A percentile compares a stretch with the other conserved stretches of the same genome.
phyloP scores from a whole-genome alignment of 2,113 vertebrate species.

The Actenoides lindsayi region DNA sequence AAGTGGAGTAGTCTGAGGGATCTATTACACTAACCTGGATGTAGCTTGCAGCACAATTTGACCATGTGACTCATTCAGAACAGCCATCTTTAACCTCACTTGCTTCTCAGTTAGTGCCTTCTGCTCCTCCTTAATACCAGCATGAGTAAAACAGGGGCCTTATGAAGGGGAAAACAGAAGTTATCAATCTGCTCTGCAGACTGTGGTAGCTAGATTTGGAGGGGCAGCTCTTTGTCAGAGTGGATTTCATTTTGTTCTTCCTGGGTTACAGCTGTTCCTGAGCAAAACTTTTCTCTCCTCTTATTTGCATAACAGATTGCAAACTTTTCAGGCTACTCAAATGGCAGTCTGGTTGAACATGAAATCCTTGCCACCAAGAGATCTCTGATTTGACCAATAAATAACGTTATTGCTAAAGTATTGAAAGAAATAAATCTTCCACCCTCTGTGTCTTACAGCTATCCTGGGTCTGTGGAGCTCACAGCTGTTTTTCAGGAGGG shows the following conservation, averaged over 20 bases:
- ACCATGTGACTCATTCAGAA: background rate
- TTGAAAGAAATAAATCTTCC: slow-evolving; percentile 23
- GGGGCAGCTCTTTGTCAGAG: background rate
- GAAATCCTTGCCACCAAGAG: background rate
- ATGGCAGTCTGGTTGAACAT: background rate
- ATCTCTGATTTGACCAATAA: background rate
- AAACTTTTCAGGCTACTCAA: background rate
- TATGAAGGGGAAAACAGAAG: background rate
- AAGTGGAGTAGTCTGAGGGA: background rate
- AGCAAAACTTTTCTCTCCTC: background rate
- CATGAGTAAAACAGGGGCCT: background rate
- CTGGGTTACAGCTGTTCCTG: background rate
- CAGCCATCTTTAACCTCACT: background rate
- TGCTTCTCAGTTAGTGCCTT: background rate
- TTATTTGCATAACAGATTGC: background rate
- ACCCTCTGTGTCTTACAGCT: background rate
- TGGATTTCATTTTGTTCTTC: slow-evolving; percentile 4
- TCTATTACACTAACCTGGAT: background rate
- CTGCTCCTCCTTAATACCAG: background rate
- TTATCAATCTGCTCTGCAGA: background rate
- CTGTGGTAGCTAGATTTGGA: background rate
- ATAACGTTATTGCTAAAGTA: background rate
- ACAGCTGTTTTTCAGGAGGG: slow-evolving; percentile 6
- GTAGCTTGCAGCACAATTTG: background rate
- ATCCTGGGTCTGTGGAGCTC: background rate